Evolutionary conservation across 2,888 invertebrate genomes (phyloP).

Genomic region (Tachina lurida): DNA sequence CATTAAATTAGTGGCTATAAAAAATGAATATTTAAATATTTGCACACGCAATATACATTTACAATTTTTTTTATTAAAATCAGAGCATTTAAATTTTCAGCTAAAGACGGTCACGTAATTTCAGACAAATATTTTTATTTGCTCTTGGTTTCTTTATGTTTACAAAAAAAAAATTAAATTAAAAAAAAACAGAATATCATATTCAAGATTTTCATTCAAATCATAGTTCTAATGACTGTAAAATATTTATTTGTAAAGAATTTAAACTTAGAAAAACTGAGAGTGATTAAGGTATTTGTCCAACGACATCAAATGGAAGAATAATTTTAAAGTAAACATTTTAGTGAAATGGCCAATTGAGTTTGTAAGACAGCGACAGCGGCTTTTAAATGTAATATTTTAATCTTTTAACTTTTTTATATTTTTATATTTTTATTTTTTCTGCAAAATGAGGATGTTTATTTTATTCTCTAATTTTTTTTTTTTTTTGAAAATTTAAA

Average conservation of each 20-base stretch:
- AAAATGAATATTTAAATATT: not conserved
- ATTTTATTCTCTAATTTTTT: too few species aligned
- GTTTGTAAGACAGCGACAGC: not conserved
- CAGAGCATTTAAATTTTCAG: not conserved
- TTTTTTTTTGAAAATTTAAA: not conserved
- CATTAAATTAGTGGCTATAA: not conserved
- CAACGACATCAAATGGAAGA: not conserved
- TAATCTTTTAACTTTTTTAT: too few species aligned
- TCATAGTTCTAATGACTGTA: not conserved
- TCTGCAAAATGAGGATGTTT: too few species aligned
- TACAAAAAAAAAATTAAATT: not conserved
- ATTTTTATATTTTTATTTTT: too few species aligned
- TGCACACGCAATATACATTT: not conserved
- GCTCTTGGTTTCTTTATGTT: constrained; percentile 2
- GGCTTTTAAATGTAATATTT: too few species aligned
- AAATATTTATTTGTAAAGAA: constrained; percentile 9
- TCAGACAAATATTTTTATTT: not conserved
- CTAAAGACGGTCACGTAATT: constrained; percentile 32
- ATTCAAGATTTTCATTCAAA: not conserved
- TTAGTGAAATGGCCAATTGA: not conserved
- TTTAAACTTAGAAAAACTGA: not conserved
- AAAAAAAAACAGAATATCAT: not conserved
- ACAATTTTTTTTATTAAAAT: constrained; percentile 2
- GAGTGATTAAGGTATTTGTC: not conserved
- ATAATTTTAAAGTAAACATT: not conserved